phyloP scores from a whole-genome alignment of 2,113 vertebrate species.

The Paraplagusia blochii region DNA sequence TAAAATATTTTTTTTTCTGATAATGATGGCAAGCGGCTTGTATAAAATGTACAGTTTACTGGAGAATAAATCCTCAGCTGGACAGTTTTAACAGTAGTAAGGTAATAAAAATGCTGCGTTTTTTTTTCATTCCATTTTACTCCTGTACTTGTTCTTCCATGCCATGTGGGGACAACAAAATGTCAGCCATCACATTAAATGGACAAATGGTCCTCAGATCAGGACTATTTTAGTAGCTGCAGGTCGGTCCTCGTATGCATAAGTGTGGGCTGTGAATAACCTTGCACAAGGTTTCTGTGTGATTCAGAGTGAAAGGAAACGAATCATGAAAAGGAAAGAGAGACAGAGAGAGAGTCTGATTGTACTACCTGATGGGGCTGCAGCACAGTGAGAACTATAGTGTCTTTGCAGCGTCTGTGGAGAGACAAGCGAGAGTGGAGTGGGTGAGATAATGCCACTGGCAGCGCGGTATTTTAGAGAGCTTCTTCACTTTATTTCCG shows the following conservation, averaged over 20 bases:
- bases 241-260: slow-evolving; percentile 14
- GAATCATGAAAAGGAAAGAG: slow-evolving; percentile 22
- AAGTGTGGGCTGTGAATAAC: slow-evolving; percentile 15
- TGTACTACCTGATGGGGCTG: slow-evolving; percentile 91
- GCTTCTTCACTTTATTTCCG: slow-evolving; percentile 50
- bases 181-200: too few relatives aligned
- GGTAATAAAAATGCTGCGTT: too few relatives aligned
- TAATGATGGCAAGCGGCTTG: too few relatives aligned
- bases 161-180: too few relatives aligned
- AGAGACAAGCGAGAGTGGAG: slow-evolving; percentile 68
- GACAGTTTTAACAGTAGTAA: too few relatives aligned
- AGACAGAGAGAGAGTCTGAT: slow-evolving; percentile 30
- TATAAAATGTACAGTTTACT: too few relatives aligned
- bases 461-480: slow-evolving; percentile 38
- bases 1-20: too few relatives aligned
- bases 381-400: slow-evolving; percentile 91
- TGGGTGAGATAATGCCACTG: slow-evolving; percentile 57
- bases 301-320: slow-evolving; percentile 28
- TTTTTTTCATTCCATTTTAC: too few relatives aligned
- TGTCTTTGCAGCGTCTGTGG: slow-evolving; percentile 89
- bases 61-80: too few relatives aligned
- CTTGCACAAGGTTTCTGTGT: slow-evolving; percentile 8
- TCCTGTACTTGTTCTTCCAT: too few relatives aligned
- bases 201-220: too few relatives aligned
- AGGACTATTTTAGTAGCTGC: background rate